Percentiles rank a stretch among this genome's conserved stretches.
These are phyloP conservation scores for Zaprionus nigranus DNA, from an alignment of 1,140 invertebrate genomes.

Conservation along the genomic window DNA sequence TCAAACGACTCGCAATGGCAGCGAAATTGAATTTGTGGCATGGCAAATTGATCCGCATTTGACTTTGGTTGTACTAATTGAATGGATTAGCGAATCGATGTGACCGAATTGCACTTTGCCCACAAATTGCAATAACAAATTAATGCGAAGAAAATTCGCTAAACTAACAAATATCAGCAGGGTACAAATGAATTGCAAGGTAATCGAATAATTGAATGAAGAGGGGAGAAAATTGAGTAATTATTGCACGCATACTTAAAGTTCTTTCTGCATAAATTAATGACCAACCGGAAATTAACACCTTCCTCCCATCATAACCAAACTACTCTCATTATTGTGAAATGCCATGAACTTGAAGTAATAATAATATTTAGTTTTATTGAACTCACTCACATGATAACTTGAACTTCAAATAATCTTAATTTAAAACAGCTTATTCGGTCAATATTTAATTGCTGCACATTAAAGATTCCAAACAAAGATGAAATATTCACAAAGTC, in stretches of 20 bases:
- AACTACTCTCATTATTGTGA: not conserved
- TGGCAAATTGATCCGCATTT: constrained; percentile 56
- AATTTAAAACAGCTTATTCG: not conserved
- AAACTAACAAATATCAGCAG: not conserved
- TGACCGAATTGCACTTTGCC: constrained; percentile 21
- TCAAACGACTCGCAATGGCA: constrained; percentile 63
- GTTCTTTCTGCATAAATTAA: not conserved
- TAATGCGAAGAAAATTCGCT: not conserved
- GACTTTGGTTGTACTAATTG: constrained; percentile 68
- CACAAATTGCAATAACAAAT: constrained; percentile 19
- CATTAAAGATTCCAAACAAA: not conserved
- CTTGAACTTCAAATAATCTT: not conserved
- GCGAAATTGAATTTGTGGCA: constrained; percentile 73
- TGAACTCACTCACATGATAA: too few species aligned
- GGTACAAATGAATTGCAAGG: not conserved
- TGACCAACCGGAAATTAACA: not conserved
- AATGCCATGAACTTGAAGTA: too few species aligned
- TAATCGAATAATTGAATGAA: not conserved
- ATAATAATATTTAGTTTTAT: too few species aligned
- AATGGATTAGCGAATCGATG: constrained; percentile 56
- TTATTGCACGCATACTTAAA: not conserved
- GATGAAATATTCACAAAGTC: not conserved
- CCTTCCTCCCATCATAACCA: not conserved
- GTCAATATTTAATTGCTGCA: not conserved
- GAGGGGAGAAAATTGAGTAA: not conserved